Conservation (phyloP, 2,113 vertebrate species). For the Atlantisia rogersi region DNA sequence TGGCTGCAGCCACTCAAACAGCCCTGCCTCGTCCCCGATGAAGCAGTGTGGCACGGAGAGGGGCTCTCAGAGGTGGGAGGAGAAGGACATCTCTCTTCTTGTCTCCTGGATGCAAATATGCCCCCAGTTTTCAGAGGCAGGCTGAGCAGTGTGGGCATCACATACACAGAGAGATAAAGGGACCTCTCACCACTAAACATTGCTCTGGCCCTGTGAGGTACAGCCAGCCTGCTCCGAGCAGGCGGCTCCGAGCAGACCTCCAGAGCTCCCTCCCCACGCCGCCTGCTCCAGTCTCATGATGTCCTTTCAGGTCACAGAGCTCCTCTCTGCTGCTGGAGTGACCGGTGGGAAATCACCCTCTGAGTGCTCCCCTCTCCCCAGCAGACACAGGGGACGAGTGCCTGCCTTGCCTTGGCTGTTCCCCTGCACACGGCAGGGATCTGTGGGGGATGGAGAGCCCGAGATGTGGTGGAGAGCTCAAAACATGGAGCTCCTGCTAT, state of each 20-base stretch:
- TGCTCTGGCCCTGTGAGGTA: no score
- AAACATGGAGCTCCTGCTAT: background rate
- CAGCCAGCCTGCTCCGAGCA: background rate
- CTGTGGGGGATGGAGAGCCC: background rate
- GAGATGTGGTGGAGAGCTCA: rapidly evolving
- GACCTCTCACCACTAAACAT: no score
- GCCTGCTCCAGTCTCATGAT: rapidly evolving
- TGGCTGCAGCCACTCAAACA: background rate
- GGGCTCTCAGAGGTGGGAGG: background rate
- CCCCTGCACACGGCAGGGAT: background rate
- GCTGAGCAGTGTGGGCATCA: rapidly evolving
- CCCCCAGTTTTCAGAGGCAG: background rate
- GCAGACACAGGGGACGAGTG: rapidly evolving
- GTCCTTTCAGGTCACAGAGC: background rate
- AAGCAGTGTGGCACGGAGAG: rapidly evolving
- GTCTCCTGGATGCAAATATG: rapidly evolving
- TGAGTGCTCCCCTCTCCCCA: no score
- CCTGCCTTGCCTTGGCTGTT: background rate
- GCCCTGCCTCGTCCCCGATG: background rate
- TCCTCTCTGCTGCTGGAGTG: rapidly evolving
- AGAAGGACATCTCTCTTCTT: background rate
- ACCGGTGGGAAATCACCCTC: background rate
- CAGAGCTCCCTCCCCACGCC: background rate
- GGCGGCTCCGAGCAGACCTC: rapidly evolving
- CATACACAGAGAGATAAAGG: background rate